Conservation (phyloP, 2,888 invertebrate genomes). For the Aleiodes testaceus region DNA sequence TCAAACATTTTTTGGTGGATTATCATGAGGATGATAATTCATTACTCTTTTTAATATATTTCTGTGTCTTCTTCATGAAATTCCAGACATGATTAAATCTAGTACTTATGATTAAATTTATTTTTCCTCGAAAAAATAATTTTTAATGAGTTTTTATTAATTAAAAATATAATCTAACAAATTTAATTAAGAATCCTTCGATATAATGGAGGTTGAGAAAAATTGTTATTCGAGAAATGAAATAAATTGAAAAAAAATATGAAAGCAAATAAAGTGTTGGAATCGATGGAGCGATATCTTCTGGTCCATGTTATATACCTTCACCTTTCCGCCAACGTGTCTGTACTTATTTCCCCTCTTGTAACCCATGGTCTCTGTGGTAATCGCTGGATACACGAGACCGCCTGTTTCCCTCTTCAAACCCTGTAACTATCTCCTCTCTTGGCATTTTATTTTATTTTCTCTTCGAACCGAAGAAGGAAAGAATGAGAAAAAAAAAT, state of each 20-base stretch:
- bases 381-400: slow-evolving; percentile 40
- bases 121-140: too few species aligned
- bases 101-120: too few species aligned
- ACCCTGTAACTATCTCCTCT: slow-evolving; percentile 43
- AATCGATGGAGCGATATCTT: slow-evolving; percentile 31
- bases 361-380: slow-evolving; percentile 26
- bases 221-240: background rate
- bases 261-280: slow-evolving; percentile 19
- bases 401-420: slow-evolving; percentile 32
- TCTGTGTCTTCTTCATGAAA: too few species aligned
- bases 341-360: slow-evolving; percentile 19
- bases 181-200: too few species aligned
- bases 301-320: slow-evolving; percentile 2
- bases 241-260: slow-evolving; percentile 8
- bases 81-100: too few species aligned
- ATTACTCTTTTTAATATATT: too few species aligned
- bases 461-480: background rate
- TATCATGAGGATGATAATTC: too few species aligned
- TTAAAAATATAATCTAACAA: too few species aligned
- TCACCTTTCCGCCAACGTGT: slow-evolving; percentile 21
- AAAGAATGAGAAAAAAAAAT: background rate
- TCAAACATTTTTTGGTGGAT: too few species aligned
- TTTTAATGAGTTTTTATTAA: too few species aligned
- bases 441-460: background rate
- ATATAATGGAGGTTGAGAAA: too few species aligned